These are phyloP conservation scores for Synergus gifuensis DNA, from an alignment of 2,888 invertebrate species.

Conservation along the genomic window DNA sequence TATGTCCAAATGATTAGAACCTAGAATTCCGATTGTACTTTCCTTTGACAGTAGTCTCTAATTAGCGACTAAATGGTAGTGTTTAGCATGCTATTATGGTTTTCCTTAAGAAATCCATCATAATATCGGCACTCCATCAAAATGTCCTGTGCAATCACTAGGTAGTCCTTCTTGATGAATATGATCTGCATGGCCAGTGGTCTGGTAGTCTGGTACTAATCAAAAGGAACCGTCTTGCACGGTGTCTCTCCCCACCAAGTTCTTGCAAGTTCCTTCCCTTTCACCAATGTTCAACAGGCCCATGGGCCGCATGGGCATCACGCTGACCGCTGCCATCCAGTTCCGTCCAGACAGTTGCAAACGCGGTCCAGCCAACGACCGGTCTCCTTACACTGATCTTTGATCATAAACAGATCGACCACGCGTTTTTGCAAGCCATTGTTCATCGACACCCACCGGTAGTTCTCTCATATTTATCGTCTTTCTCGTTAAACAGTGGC, in stretches of 20 bases:
- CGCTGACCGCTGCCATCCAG: slow-evolving; percentile 54
- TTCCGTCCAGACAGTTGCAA: slow-evolving; percentile 63
- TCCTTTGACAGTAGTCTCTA: not conserved
- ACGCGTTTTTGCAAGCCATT: slow-evolving; percentile 1
- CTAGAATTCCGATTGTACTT: not conserved
- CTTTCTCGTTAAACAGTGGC: not conserved
- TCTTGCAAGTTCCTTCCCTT: slow-evolving; percentile 55
- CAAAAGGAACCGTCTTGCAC: slow-evolving; percentile 42
- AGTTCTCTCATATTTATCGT: not conserved
- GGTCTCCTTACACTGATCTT: slow-evolving; percentile 45
- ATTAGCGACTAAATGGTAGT: not conserved
- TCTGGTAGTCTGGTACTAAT: slow-evolving; percentile 25
- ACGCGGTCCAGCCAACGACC: slow-evolving; percentile 64
- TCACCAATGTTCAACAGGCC: slow-evolving; percentile 54
- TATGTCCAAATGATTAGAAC: not conserved
- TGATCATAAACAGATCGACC: slow-evolving; percentile 43
- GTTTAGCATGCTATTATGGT: not conserved
- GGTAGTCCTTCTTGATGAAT: slow-evolving; percentile 18
- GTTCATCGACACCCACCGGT: not conserved
- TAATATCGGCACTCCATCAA: slow-evolving; percentile 16
- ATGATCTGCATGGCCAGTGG: slow-evolving; percentile 25
- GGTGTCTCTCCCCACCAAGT: slow-evolving; percentile 50
- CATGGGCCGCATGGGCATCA: slow-evolving; percentile 57
- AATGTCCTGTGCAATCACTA: slow-evolving; percentile 13
- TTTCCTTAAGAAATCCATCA: not conserved